Conservation (phyloP, 1,140 invertebrate genomes). For the Sitophilus oryzae region DNA sequence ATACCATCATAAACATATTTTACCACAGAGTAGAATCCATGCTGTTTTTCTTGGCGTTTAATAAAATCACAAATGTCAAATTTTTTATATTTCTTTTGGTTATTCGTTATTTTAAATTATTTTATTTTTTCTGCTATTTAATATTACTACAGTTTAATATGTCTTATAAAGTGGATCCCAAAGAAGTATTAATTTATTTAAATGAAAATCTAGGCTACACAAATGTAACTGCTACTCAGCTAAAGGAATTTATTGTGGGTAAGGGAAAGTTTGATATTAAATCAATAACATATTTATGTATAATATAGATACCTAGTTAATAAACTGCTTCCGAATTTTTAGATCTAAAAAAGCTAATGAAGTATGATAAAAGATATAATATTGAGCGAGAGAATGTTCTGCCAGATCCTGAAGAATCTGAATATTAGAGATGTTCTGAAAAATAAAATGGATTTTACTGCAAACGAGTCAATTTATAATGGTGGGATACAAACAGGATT, state of each 20-base stretch:
- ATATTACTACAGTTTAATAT: constrained; percentile 27
- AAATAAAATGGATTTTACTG: constrained; percentile 13
- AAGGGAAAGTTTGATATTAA: too few relatives aligned
- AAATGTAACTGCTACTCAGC: constrained; percentile 47
- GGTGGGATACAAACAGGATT: constrained; percentile 5
- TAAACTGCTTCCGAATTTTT: constrained; percentile 27
- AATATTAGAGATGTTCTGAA: constrained; percentile 10
- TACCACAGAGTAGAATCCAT: too few relatives aligned
- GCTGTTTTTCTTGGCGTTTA: too few relatives aligned
- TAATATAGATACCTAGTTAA: too few relatives aligned
- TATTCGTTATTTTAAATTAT: constrained; percentile 18
- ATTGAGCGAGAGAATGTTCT: neutral
- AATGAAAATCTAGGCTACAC: constrained; percentile 50
- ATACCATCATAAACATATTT: too few relatives aligned
- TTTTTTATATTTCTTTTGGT: neutral
- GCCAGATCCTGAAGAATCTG: neutral
- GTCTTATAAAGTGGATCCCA: constrained; percentile 42
- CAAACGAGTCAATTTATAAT: constrained; percentile 13
- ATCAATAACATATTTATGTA: too few relatives aligned
- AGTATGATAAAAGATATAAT: constrained; percentile 43
- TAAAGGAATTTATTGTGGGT: constrained; percentile 51
- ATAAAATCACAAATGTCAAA: too few relatives aligned
- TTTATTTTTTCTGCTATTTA: constrained; percentile 3
- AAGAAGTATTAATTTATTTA: constrained; percentile 47
- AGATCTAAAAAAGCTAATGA: constrained; percentile 55